phyloP scores from a whole-genome alignment of 2,888 invertebrate species.

The Drosophila rubida region DNA sequence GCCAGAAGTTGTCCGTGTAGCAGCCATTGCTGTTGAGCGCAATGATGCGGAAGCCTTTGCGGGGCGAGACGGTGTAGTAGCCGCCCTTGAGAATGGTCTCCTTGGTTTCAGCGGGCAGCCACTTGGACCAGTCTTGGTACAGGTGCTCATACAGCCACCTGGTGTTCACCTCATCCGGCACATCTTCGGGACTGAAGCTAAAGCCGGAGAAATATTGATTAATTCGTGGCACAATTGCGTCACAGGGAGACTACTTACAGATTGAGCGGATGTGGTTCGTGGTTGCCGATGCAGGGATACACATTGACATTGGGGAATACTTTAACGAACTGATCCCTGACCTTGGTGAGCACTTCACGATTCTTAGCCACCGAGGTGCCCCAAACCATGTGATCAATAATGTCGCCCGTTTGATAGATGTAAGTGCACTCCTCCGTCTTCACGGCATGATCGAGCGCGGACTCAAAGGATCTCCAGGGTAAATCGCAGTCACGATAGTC shows the following conservation, averaged over 20 bases:
- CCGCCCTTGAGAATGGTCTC: slow-evolving; percentile 89
- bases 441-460: slow-evolving; percentile 88
- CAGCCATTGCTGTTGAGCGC: slow-evolving; percentile 93
- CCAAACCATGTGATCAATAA: slow-evolving; percentile 95
- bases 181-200: slow-evolving; percentile 88
- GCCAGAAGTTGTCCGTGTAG: slow-evolving; percentile 86
- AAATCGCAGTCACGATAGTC: slow-evolving; percentile 92
- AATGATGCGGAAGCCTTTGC: slow-evolving; percentile 90
- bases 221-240: background rate
- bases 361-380: slow-evolving; percentile 90
- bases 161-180: slow-evolving; percentile 85
- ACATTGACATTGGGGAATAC: slow-evolving; percentile 88
- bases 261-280: slow-evolving; percentile 93
- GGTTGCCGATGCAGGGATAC: slow-evolving; percentile 91
- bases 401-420: slow-evolving; percentile 94
- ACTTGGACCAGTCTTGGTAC: slow-evolving; percentile 89
- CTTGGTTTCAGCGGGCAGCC: slow-evolving; percentile 88
- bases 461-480: slow-evolving; percentile 89
- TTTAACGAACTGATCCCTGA: slow-evolving; percentile 86
- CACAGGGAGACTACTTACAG: slow-evolving; percentile 87
- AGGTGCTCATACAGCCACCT: slow-evolving; percentile 91
- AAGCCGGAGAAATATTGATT: background rate
- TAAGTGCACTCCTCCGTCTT: slow-evolving; percentile 88
- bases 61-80: slow-evolving; percentile 90
- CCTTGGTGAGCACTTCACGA: slow-evolving; percentile 86